Evolutionary conservation across 2,113 vertebrate species (phyloP).

Genomic region (Oceanites oceanicus): DNA sequence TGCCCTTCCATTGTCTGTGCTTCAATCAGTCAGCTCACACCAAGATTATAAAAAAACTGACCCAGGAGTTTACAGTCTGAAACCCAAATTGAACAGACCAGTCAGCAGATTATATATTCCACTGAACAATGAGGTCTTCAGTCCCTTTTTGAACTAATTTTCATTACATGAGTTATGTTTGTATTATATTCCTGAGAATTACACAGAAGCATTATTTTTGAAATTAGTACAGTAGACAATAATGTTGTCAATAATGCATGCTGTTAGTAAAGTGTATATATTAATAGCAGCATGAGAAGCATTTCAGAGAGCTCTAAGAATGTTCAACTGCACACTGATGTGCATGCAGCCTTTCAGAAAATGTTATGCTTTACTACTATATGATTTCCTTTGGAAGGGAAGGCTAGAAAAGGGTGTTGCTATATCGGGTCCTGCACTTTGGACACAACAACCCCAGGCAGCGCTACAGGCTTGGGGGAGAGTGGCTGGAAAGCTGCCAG

Average conservation of each 20-base stretch:
- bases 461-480: too few species aligned
- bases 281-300: background rate
- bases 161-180: constrained; percentile 17
- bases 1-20: constrained; percentile 44
- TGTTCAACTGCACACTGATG: background rate
- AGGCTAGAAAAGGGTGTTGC: background rate
- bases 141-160: constrained; percentile 22
- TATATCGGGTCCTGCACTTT: too few species aligned
- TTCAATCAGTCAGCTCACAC: constrained; percentile 48
- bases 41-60: constrained; percentile 66
- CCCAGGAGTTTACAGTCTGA: constrained; percentile 59
- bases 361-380: background rate
- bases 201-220: background rate
- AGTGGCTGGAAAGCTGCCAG: too few species aligned
- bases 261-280: background rate
- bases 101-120: constrained; percentile 50
- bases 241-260: background rate
- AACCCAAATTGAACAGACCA: constrained; percentile 50
- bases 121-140: constrained; percentile 42
- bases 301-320: background rate
- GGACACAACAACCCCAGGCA: too few species aligned
- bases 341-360: background rate
- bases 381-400: background rate
- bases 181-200: constrained; percentile 15
- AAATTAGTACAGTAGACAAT: background rate